phyloP scores from a whole-genome alignment of 2,113 vertebrate genomes.

The Athene noctua region DNA sequence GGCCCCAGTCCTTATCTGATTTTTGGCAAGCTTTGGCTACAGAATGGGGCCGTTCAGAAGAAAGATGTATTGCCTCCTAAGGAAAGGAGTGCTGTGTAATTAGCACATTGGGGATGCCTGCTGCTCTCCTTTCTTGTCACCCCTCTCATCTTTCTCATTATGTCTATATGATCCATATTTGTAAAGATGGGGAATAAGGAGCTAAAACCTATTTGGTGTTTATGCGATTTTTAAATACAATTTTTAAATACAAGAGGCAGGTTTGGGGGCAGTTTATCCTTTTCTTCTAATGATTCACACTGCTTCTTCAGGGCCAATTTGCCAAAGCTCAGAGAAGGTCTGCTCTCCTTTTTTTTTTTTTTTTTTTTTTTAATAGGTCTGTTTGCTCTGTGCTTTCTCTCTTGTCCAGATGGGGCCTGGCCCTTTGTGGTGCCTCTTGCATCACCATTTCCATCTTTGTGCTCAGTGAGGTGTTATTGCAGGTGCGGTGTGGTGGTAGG shows the following conservation, averaged over 20 bases:
- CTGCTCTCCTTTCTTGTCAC: accelerated
- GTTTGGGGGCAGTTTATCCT: not conserved
- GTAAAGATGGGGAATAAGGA: not conserved
- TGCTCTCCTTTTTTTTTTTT: not conserved
- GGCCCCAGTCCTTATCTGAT: not conserved
- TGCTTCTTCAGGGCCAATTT: not conserved
- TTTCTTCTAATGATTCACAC: not conserved
- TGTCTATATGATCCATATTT: not conserved
- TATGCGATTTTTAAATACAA: not conserved
- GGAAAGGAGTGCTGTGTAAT: not conserved
- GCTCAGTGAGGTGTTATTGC: not conserved
- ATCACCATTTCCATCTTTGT: not conserved
- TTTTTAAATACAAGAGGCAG: not conserved
- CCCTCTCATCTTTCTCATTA: not conserved
- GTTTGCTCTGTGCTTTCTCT: not conserved
- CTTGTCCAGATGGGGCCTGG: not conserved
- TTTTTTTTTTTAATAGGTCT: too few relatives aligned
- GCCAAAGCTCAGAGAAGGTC: not conserved
- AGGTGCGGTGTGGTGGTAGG: not conserved
- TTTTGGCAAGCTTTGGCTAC: not conserved
- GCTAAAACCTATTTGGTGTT: not conserved
- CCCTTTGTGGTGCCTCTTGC: not conserved
- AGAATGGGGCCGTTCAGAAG: not conserved
- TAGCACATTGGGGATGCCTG: not conserved
- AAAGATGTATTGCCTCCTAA: not conserved